Evolutionary conservation across 2,797 vertebrate genomes (phyloP).

Genomic region (Lacerta bilineata): DNA sequence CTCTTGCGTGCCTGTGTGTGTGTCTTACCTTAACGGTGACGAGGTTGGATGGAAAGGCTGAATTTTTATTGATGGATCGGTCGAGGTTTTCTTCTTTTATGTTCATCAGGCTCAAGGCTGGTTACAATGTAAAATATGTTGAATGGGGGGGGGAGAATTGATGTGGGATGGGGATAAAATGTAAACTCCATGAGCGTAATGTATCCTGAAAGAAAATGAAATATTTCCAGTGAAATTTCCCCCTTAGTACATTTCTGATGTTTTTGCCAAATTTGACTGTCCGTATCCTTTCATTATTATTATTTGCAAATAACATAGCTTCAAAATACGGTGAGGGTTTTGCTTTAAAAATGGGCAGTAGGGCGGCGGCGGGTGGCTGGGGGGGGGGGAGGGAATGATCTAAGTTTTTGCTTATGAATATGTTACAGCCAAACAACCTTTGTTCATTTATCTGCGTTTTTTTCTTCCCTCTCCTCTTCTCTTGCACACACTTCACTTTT

Average conservation of each 20-base stretch:
- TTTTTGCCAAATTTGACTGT: neutral
- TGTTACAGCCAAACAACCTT: neutral
- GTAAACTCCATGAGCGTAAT: neutral
- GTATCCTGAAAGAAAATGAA: constrained; percentile 19
- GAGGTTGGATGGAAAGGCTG: neutral
- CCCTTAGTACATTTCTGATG: constrained; percentile 1
- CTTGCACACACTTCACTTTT: neutral
- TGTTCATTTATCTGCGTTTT: constrained; percentile 21
- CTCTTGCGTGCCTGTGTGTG: neutral
- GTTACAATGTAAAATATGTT: neutral
- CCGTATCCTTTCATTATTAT: neutral
- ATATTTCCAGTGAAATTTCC: neutral
- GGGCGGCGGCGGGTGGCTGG: too few species aligned
- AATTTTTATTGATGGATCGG: constrained; percentile 23
- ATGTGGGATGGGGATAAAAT: neutral
- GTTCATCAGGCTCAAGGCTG: neutral
- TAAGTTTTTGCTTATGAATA: constrained; percentile 18
- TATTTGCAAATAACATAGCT: constrained; percentile 15
- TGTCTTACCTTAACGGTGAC: neutral
- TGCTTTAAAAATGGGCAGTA: neutral
- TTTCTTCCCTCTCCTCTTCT: constrained; percentile 7
- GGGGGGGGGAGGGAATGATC: neutral
- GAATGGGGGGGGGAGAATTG: too few species aligned
- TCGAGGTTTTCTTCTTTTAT: neutral
- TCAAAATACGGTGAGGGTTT: neutral